Evolutionary conservation across 2,888 invertebrate species (phyloP), one percentile per base, ranked within the genome.

Genomic region (Tiliacea citrago): DNA sequence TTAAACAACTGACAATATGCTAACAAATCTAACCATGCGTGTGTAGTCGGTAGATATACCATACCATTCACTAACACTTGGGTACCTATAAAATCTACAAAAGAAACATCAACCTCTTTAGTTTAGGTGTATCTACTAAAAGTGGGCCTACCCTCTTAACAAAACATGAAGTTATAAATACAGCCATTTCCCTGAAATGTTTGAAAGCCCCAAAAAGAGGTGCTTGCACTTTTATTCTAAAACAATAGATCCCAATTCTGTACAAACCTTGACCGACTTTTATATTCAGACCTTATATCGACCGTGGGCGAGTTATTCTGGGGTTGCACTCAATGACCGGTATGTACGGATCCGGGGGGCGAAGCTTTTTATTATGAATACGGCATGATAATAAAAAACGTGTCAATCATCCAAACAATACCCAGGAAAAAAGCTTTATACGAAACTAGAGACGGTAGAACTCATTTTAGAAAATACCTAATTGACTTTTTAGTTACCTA

Each of bases 321-420:
- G 85, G 85, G 82, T 69, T 81, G 85, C 82, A 85, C 77, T 81
- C 85, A 76, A 85, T 81, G 82, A 82, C 82, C 68, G 77, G 67
- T 51, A 29, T 29, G 29, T 29, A 58, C 84, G 62, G 58, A 75
- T 67, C 42, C 62, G 47, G 66, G 71, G 82, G 81, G 61, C 82
- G 57, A 81, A 68, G 67, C 81, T 74, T 81, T 80, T 81, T 84
- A 81, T 84, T 73, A 81, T 73, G 73, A 85, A 81, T 81, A 81
- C 75, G 68, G 75, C 24, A 61, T 57, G 75, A 24, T 81, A 84
- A 81, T 81, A 80, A 84, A 81, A 65, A 75, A 81, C 82, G 65
- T 65, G 79, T 83, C 83, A 79, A 79, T 79, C 79, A 79, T 83
- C 63, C 72, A 42, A 45, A 83, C 79, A 83, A 79, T 79, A 39